Percentiles rank a stretch among this genome's conserved stretches.
These are phyloP conservation scores for Lamellibrachia luymesi DNA, from an alignment of 1,140 invertebrate species.

Conservation along the genomic window DNA sequence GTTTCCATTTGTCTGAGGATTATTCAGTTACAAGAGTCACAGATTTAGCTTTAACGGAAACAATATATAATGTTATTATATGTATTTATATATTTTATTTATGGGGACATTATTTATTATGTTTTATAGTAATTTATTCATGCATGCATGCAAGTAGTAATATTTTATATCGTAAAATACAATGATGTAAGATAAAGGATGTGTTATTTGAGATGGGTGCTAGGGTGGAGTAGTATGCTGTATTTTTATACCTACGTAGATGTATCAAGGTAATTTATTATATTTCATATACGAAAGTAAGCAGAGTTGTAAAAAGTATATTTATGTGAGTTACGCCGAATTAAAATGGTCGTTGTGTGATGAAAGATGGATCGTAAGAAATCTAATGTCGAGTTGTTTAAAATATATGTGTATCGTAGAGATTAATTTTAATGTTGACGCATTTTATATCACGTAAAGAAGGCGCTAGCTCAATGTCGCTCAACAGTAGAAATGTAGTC, in stretches of 20 bases:
- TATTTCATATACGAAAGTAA: background rate
- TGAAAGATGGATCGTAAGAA: background rate
- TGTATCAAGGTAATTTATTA: background rate
- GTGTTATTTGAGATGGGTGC: background rate
- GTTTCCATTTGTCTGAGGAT: background rate
- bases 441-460: background rate
- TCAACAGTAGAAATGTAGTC: background rate
- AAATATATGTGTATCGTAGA: background rate
- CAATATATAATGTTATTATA: background rate
- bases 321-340: background rate
- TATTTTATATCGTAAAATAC: background rate
- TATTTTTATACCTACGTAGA: background rate
- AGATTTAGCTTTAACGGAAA: background rate
- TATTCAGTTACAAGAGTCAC: background rate
- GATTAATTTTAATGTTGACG: too few species aligned
- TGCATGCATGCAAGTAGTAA: background rate
- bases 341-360: background rate
- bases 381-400: background rate
- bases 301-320: background rate
- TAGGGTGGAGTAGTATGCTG: background rate
- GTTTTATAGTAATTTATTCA: background rate
- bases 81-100: background rate
- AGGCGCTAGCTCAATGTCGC: background rate
- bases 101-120: background rate
- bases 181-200: background rate